Conservation (phyloP, 1,140 invertebrate species). For the Heliothis subflexa region DNA sequence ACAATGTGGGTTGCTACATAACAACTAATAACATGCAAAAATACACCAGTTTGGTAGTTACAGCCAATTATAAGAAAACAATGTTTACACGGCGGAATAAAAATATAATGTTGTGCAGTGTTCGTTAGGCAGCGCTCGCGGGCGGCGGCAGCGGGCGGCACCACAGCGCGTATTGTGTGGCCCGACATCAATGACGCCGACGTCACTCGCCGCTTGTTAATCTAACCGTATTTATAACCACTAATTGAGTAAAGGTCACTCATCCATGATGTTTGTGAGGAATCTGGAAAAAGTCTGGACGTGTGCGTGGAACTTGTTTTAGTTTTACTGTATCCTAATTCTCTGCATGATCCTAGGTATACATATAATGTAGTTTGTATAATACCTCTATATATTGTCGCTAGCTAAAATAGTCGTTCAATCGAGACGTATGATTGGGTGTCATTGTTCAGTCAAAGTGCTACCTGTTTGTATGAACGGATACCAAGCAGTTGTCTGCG, state of each 20-base stretch:
- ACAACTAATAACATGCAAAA: background rate
- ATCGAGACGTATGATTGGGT: no score
- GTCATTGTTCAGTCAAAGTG: no score
- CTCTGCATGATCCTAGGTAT: no score
- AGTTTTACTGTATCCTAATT: no score
- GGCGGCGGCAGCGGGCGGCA: background rate
- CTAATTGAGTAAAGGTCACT: background rate
- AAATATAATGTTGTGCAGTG: background rate
- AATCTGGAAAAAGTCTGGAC: background rate
- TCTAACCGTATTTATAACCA: background rate
- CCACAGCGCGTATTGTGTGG: background rate
- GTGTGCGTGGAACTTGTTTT: no score
- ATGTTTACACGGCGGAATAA: background rate
- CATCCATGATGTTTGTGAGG: background rate
- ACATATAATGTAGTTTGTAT: no score
- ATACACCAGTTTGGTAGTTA: background rate
- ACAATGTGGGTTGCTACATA: background rate
- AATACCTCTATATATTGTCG: no score
- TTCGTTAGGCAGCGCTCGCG: background rate
- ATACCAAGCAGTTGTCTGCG: no score
- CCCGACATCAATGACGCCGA: background rate
- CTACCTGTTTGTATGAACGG: no score
- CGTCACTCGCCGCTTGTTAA: background rate
- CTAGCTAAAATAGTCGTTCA: no score
- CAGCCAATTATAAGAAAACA: background rate